A percentile compares a stretch with the other conserved stretches of the same genome.
Conservation (phyloP, 64 coral and sea anemone genomes). For the Dendronephthya gigantea region DNA sequence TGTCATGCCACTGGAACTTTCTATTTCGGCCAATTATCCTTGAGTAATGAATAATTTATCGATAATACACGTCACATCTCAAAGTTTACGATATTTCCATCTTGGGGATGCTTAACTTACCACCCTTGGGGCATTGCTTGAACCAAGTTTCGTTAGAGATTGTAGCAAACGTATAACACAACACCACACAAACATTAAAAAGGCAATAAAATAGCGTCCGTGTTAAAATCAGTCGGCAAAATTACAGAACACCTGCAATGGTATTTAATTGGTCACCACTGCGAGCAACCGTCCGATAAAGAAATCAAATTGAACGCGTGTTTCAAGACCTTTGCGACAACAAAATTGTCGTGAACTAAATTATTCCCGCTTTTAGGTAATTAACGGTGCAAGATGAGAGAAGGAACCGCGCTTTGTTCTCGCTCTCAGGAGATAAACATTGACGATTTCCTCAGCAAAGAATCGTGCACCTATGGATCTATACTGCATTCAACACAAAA, state of each 20-base stretch:
- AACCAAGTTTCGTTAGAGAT: too few relatives aligned
- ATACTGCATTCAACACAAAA: neutral
- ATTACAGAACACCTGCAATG: neutral
- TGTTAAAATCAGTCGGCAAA: neutral
- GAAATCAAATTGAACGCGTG: neutral
- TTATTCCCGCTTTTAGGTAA: neutral
- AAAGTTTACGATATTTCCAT: neutral
- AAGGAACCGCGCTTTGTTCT: neutral
- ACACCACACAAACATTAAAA: neutral
- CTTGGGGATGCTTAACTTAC: neutral
- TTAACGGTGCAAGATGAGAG: neutral
- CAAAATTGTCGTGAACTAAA: neutral
- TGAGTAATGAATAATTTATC: conserved; percentile 5
- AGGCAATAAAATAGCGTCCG: neutral
- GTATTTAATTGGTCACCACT: conserved; percentile 15
- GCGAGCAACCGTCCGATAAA: neutral
- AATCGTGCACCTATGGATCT: neutral
- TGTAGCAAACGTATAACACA: neutral
- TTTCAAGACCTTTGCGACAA: neutral
- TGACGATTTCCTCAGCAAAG: neutral
- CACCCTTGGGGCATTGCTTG: too few relatives aligned
- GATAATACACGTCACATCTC: neutral
- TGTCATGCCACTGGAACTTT: conserved; percentile 15
- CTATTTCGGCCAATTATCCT: neutral
- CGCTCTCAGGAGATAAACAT: neutral